A percentile compares a stretch with the other conserved stretches of the same genome.
Conservation (phyloP, 2,888 invertebrate species). For the Limenitis camilla region DNA sequence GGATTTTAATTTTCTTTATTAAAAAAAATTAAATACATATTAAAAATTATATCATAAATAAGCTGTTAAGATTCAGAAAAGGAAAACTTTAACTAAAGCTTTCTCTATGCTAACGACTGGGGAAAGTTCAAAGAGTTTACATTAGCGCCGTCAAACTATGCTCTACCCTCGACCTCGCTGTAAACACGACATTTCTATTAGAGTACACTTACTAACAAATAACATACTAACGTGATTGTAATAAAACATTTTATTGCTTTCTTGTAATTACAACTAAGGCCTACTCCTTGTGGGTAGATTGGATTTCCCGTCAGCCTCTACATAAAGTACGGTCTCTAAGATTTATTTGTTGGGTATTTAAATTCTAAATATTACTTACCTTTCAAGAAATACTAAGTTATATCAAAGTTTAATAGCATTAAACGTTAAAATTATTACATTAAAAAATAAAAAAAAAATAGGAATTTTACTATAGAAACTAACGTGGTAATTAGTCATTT, state of each 20-base stretch:
- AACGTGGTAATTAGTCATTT: too few relatives aligned
- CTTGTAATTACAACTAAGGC: too few relatives aligned
- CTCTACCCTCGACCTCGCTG: constrained; percentile 20
- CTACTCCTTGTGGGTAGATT: too few relatives aligned
- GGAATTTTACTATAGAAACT: too few relatives aligned
- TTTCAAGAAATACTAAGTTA: too few relatives aligned
- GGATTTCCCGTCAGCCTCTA: too few relatives aligned
- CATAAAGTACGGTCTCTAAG: too few relatives aligned
- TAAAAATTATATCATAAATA: background rate
- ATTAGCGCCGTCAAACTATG: constrained; percentile 28
- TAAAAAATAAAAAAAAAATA: too few relatives aligned
- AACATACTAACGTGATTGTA: background rate
- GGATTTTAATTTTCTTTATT: too few relatives aligned
- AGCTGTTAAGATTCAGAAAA: constrained; percentile 52
- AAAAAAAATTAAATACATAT: background rate
- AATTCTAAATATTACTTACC: too few relatives aligned
- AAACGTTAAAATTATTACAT: background rate
- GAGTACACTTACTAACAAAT: constrained; percentile 14
- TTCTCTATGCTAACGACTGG: constrained; percentile 62
- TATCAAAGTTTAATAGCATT: background rate
- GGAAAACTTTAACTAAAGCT: constrained; percentile 57
- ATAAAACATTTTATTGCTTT: too few relatives aligned
- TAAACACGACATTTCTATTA: constrained; percentile 28
- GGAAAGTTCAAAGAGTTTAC: constrained; percentile 50
- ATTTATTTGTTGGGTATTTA: too few relatives aligned